Base-by-base conservation (phyloP, 2,888 invertebrate species). In the Platypus cylindrus region DNA sequence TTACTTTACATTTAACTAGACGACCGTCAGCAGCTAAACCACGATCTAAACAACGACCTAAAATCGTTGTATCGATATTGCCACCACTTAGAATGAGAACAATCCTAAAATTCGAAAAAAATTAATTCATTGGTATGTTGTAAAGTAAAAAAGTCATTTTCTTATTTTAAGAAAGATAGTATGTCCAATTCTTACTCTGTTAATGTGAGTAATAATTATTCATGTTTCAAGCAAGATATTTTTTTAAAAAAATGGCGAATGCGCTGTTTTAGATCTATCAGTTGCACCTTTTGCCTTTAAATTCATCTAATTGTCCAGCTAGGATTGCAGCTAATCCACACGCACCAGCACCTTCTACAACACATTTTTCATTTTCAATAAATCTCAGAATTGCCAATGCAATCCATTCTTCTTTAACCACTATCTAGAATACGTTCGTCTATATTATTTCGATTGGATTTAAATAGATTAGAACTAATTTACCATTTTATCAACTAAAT, bases 31-130 rank as follows among this genome's bases (percentile, higher is more conserved):
- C 86, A 0, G 90, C 90, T 44, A 91, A 59, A 1, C 90, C 90
- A 33, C 90, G 68, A 58, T 91, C 91, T 47, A 91, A 62, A 46
- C 89, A 89, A 12, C 89, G 69, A 0, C 90, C 90, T 40, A 91
- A 67, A 26, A 89, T 80, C 0, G 90, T 89, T 3, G 89, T 89
- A 59, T 91, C 91, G 36, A 91, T 91, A 64, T 91, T 91, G 25
- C 91, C 90, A 1, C 86, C 86, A 48, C 86, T 86, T 0, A 90
- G 62, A 24, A 83, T 74, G 37, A 87, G 68, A 1, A 87, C 89
- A 18, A 90, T 83, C 51, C 89, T 89, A 52, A 34, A 65, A 60
- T 8, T n/a, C n/a, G n/a, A n/a, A n/a, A n/a, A n/a, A n/a, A n/a
- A n/a, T n/a, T n/a, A n/a, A n/a, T n/a, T n/a, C n/a, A n/a, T n/a